These are phyloP conservation scores for Acanthis flammea DNA, from an alignment of 2,797 vertebrate species.

Conservation along the genomic window DNA sequence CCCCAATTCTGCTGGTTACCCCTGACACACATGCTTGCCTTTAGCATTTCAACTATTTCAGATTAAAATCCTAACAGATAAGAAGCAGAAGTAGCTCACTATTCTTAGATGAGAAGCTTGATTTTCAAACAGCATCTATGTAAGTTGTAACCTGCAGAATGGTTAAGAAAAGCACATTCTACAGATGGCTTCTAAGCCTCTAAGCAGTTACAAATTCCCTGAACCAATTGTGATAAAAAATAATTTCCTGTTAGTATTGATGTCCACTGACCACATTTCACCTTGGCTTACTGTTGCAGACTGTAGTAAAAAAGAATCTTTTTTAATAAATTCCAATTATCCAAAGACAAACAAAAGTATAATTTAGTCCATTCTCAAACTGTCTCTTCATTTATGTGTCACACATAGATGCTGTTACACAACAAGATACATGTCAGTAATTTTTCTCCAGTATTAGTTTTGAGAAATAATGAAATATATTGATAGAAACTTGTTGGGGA, in stretches of 20 bases:
- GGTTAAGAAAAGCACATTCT: background rate
- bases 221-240: background rate
- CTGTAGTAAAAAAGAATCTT: background rate
- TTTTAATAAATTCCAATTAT: background rate
- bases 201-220: background rate
- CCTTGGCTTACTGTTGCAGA: background rate
- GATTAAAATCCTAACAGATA: background rate
- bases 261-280: background rate
- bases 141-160: background rate
- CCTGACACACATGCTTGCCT: background rate
- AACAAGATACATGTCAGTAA: background rate
- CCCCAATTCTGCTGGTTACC: background rate
- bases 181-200: background rate
- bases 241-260: background rate
- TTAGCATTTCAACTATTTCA: background rate
- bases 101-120: background rate
- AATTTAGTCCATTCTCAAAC: background rate
- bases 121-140: background rate
- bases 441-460: background rate
- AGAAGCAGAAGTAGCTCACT: background rate
- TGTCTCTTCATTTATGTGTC: background rate
- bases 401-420: background rate
- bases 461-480: background rate
- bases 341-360: background rate
- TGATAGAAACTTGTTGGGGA: background rate